A percentile compares a stretch with the other conserved stretches of the same genome.
Conservation (phyloP, 2,888 invertebrate species). For the Drosophila pseudotalamancana region DNA sequence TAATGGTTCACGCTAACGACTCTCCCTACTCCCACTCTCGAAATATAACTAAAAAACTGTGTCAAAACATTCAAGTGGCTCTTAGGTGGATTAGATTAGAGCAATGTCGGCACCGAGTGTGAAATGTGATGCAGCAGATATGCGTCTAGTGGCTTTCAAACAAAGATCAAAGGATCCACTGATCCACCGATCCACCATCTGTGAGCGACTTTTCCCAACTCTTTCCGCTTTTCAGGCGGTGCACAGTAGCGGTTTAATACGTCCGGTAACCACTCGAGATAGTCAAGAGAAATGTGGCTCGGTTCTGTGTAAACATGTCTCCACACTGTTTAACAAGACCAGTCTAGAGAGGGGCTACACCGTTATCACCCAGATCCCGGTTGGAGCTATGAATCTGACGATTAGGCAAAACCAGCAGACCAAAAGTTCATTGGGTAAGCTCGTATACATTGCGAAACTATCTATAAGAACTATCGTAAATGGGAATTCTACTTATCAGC, state of each 20-base stretch:
- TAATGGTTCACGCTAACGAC: constrained; percentile 28
- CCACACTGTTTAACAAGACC: constrained; percentile 92
- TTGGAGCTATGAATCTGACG: constrained; percentile 93
- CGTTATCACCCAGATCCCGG: constrained; percentile 91
- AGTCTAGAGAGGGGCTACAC: constrained; percentile 92
- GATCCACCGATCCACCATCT: too few species aligned
- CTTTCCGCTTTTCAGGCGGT: constrained; percentile 81
- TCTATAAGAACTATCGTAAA: background rate
- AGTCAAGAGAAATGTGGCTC: constrained; percentile 85
- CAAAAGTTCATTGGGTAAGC: constrained; percentile 92
- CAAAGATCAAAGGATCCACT: constrained; percentile 20
- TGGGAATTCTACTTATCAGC: constrained; percentile 86
- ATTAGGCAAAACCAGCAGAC: constrained; percentile 91
- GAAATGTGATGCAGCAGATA: constrained; percentile 21
- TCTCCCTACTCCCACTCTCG: constrained; percentile 14
- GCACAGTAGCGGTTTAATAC: constrained; percentile 78
- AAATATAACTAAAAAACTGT: constrained; percentile 39
- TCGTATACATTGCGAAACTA: background rate
- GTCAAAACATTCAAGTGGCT: constrained; percentile 60
- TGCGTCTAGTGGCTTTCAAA: background rate
- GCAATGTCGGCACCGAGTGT: constrained; percentile 12
- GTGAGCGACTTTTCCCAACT: too few species aligned
- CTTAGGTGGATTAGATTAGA: constrained; percentile 45
- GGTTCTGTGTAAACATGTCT: constrained; percentile 88
- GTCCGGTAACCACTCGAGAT: constrained; percentile 80